phyloP scores from a whole-genome alignment of 1,140 invertebrate genomes.

The Contarinia nasturtii region DNA sequence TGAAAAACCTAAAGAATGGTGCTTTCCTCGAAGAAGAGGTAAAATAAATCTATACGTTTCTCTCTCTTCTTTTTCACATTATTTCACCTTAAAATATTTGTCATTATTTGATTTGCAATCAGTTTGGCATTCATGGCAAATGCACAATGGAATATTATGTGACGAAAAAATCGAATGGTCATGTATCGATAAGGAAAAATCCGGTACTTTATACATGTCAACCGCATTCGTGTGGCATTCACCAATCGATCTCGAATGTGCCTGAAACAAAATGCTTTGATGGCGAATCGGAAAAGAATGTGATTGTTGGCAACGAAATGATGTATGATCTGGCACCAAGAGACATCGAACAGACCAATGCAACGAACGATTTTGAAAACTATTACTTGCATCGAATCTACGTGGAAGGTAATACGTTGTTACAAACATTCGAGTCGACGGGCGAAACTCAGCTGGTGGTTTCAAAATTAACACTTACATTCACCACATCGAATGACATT shows the following conservation, averaged over 20 bases:
- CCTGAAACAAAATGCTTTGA: slow-evolving; percentile 18
- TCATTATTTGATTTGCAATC: neutral
- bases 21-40: slow-evolving; percentile 31
- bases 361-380: slow-evolving; percentile 11
- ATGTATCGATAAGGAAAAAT: slow-evolving; percentile 20
- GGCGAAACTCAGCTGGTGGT: slow-evolving; percentile 21
- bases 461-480: slow-evolving; percentile 11
- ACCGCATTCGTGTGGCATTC: slow-evolving; percentile 18
- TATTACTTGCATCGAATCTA: slow-evolving; percentile 20
- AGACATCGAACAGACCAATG: neutral
- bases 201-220: slow-evolving; percentile 18
- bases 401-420: slow-evolving; percentile 18
- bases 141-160: slow-evolving; percentile 23
- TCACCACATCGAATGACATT: slow-evolving; percentile 2
- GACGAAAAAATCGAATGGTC: slow-evolving; percentile 18
- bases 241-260: slow-evolving; percentile 20
- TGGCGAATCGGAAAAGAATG: slow-evolving; percentile 21
- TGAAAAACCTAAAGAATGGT: slow-evolving; percentile 22
- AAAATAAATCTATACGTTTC: neutral
- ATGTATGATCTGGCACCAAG: slow-evolving; percentile 18
- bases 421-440: slow-evolving; percentile 22
- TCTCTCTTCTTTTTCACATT: neutral
- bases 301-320: slow-evolving; percentile 22
- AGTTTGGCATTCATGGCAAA: slow-evolving; percentile 20
- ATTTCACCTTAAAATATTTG: too few species aligned